These are phyloP conservation scores for Capitella teleta DNA, from an alignment of 1,140 invertebrate species.

Conservation along the genomic window DNA sequence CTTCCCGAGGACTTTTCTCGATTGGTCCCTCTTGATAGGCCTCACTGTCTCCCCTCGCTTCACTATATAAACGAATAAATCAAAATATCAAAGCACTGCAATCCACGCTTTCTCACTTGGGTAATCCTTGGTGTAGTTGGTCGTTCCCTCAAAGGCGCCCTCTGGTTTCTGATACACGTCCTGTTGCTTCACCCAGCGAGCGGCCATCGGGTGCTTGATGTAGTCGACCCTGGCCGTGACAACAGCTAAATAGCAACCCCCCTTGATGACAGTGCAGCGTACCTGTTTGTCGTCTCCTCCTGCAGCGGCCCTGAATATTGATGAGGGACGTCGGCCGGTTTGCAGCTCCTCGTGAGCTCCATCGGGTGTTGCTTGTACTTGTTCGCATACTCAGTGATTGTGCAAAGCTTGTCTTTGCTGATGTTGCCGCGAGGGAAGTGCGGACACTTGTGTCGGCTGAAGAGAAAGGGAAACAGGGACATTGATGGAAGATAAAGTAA, in stretches of 20 bases:
- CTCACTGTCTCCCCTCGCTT: conserved; percentile 27
- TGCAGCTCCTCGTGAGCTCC: conserved; percentile 10
- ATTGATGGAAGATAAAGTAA: no score
- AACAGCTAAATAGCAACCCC: not conserved
- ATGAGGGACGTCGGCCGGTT: conserved; percentile 13
- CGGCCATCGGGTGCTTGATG: conserved; percentile 27
- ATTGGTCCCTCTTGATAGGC: conserved; percentile 27
- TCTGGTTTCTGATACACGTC: conserved; percentile 28
- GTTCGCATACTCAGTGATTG: conserved; percentile 19
- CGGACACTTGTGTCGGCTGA: conserved; percentile 19
- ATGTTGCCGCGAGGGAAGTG: conserved; percentile 14
- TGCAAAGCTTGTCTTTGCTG: conserved; percentile 14
- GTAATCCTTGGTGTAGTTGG: conserved; percentile 40
- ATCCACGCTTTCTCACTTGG: no score
- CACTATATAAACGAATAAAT: conserved; percentile 19
- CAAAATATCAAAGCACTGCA: not conserved
- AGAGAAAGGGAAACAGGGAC: not conserved
- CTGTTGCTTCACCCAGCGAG: conserved; percentile 20
- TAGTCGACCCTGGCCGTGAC: conserved; percentile 30
- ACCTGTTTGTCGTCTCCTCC: conserved; percentile 21
- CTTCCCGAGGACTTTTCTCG: conserved; percentile 21
- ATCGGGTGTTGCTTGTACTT: conserved; percentile 12
- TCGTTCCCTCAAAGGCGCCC: conserved; percentile 34
- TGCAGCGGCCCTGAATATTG: conserved; percentile 14
- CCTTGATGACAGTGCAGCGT: no score